Percentiles rank a stretch among this genome's conserved stretches.
Conservation (phyloP, 2,797 vertebrate species). For the Dallia pectoralis region DNA sequence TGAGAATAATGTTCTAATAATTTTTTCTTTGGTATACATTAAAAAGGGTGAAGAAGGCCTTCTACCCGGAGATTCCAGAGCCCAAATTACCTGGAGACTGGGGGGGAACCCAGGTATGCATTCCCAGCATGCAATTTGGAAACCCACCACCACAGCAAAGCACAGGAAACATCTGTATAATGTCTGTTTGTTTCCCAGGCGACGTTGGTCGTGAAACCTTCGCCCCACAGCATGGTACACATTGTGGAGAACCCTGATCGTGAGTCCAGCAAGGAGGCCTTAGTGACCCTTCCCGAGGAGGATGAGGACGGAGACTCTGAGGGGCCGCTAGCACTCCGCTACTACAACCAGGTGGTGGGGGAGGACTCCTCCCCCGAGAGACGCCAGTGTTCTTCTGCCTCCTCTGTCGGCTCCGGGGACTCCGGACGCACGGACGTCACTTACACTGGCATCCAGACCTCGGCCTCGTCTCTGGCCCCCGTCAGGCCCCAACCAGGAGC, state of each 20-base stretch:
- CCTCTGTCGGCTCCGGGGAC: constrained; percentile 76
- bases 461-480: constrained; percentile 67
- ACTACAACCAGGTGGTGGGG: constrained; percentile 78
- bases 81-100: constrained; percentile 81
- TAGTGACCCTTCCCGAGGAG: constrained; percentile 72
- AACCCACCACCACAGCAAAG: not conserved
- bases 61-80: constrained; percentile 96
- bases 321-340: constrained; percentile 68
- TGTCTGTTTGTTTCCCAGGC: constrained; percentile 53
- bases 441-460: constrained; percentile 92
- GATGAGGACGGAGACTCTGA: constrained; percentile 71
- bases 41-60: constrained; percentile 91
- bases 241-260: constrained; percentile 78
- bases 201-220: constrained; percentile 86
- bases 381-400: constrained; percentile 62
- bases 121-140: not conserved
- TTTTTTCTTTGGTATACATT: constrained; percentile 27
- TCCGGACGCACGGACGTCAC: constrained; percentile 82
- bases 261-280: constrained; percentile 67
- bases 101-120: constrained; percentile 67
- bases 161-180: not conserved
- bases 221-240: constrained; percentile 87
- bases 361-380: constrained; percentile 72
- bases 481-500: constrained; percentile 35
- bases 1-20: not conserved